Conservation (phyloP, 2,113 vertebrate species). For the Nyctibius bracteatus region DNA sequence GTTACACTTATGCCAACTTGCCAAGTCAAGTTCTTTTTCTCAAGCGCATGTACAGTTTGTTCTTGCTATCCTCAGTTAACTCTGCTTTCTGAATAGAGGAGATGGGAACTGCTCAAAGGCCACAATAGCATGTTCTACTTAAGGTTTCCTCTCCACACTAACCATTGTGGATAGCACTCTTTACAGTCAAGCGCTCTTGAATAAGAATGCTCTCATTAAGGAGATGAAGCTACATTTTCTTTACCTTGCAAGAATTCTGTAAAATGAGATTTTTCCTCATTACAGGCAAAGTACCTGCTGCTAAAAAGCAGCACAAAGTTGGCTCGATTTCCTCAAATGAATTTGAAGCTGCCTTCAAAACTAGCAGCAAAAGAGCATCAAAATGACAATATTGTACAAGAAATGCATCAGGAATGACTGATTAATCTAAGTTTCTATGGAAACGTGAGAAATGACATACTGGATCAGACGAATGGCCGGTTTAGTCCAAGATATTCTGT, state of each 20-base stretch:
- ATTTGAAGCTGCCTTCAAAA: slow-evolving; percentile 49
- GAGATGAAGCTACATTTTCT: slow-evolving; percentile 36
- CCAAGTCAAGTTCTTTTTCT: slow-evolving; percentile 71
- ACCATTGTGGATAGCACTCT: slow-evolving; percentile 61
- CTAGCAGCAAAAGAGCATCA: slow-evolving; percentile 67
- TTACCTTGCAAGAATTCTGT: slow-evolving; percentile 42
- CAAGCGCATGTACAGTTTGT: slow-evolving; percentile 63
- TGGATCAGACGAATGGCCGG: slow-evolving; percentile 46
- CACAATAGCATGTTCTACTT: slow-evolving; percentile 69
- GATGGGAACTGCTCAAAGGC: slow-evolving; percentile 68
- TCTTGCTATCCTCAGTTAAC: slow-evolving; percentile 63
- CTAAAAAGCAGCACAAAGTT: slow-evolving; percentile 36
- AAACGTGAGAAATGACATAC: slow-evolving; percentile 55
- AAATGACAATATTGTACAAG: slow-evolving; percentile 61
- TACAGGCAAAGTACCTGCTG: slow-evolving; percentile 47
- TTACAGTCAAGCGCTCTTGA: slow-evolving; percentile 64
- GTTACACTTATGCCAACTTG: slow-evolving; percentile 65
- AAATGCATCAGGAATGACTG: slow-evolving; percentile 56
- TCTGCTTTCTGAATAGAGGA: slow-evolving; percentile 66
- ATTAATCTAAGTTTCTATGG: slow-evolving; percentile 68
- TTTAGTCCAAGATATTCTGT: slow-evolving; percentile 37
- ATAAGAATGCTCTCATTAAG: slow-evolving; percentile 54
- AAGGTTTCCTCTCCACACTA: slow-evolving; percentile 62
- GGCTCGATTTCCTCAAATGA: not conserved
- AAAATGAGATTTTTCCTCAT: slow-evolving; percentile 59